phyloP scores from a whole-genome alignment of 2,797 vertebrate genomes.

The Avahi laniger region DNA sequence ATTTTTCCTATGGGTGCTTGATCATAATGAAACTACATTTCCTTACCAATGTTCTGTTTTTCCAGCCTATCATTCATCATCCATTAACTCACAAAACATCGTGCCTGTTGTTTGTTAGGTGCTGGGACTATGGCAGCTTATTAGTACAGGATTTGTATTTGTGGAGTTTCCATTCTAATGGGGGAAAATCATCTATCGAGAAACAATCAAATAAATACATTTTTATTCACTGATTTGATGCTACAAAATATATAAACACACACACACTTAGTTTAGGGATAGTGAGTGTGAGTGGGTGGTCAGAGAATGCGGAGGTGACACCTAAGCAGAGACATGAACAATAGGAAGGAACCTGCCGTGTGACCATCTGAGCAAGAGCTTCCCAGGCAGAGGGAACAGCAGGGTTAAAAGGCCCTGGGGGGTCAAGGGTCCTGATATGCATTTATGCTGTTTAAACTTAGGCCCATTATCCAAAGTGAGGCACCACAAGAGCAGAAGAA shows the following conservation, averaged over 20 bases:
- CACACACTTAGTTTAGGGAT: background rate
- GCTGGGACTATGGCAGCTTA: background rate
- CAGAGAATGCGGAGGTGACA: background rate
- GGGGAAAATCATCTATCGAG: background rate
- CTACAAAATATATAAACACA: background rate
- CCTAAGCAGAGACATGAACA: background rate
- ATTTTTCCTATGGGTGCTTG: slow-evolving; percentile 13
- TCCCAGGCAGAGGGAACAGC: background rate
- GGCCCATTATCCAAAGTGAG: too few species aligned
- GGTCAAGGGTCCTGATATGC: background rate
- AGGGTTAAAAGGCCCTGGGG: background rate
- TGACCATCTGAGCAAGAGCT: background rate
- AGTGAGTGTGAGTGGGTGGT: background rate
- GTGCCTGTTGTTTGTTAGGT: slow-evolving; percentile 43
- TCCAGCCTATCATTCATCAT: slow-evolving; percentile 18
- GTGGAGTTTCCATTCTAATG: background rate
- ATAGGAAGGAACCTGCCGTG: background rate
- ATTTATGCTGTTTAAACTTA: background rate
- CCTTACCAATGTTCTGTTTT: slow-evolving; percentile 34
- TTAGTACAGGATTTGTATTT: slow-evolving; percentile 30
- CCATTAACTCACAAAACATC: slow-evolving; percentile 43
- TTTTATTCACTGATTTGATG: background rate
- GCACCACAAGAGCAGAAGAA: too few species aligned
- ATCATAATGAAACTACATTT: slow-evolving; percentile 60
- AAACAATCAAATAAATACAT: slow-evolving; percentile 16